A percentile compares a stretch with the other conserved stretches of the same genome.
These are phyloP conservation scores for Blomia tropicalis DNA, from an alignment of 2,888 invertebrate genomes.

Conservation along the genomic window DNA sequence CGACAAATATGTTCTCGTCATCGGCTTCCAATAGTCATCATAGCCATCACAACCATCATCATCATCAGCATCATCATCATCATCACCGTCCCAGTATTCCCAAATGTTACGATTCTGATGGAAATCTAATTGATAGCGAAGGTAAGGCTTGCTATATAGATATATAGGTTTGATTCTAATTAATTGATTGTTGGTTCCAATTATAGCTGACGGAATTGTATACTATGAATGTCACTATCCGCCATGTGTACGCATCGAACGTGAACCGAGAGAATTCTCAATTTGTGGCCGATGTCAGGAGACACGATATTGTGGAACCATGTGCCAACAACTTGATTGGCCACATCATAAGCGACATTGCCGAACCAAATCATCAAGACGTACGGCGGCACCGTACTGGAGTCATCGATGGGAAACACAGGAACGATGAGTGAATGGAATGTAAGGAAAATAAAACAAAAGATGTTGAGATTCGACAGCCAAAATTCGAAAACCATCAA, in stretches of 20 bases:
- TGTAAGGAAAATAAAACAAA: no score
- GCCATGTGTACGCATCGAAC: slow-evolving; percentile 41
- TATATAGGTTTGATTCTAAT: background rate
- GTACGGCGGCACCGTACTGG: background rate
- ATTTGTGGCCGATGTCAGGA: slow-evolving; percentile 42
- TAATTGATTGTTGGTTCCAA: background rate
- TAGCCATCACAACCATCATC: background rate
- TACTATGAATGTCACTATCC: slow-evolving; percentile 42
- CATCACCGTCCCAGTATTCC: slow-evolving; percentile 31
- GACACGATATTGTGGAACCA: slow-evolving; percentile 39
- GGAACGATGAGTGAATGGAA: background rate
- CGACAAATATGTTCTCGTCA: background rate
- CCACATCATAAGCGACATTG: slow-evolving; percentile 39
- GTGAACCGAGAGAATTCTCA: slow-evolving; percentile 40
- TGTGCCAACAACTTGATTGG: slow-evolving; percentile 41
- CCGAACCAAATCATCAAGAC: slow-evolving; percentile 32
- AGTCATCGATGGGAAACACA: background rate
- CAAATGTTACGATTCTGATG: slow-evolving; percentile 36
- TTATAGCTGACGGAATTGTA: slow-evolving; percentile 35
- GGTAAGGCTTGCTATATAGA: slow-evolving; percentile 29
- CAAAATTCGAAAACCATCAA: no score
- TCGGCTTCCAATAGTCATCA: background rate
- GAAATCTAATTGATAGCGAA: slow-evolving; percentile 36
- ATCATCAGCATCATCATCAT: background rate
- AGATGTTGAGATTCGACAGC: no score